A percentile compares a stretch with the other conserved stretches of the same genome.
Conservation (phyloP, 2,888 invertebrate species). For the Pammene aurita region DNA sequence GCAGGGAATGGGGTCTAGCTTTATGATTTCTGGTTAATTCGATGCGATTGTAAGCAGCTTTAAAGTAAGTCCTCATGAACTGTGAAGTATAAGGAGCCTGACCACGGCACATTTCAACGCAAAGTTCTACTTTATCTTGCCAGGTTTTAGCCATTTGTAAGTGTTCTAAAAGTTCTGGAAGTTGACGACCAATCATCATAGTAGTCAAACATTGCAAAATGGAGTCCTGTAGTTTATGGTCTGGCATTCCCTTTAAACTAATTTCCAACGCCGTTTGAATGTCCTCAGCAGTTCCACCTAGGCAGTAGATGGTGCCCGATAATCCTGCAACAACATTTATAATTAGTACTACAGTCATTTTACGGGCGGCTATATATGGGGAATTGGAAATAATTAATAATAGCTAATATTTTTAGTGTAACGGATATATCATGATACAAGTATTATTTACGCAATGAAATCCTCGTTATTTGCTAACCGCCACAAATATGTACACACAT, state of each 20-base stretch:
- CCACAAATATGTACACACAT: no score
- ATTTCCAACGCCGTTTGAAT: slow-evolving; percentile 14
- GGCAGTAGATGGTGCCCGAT: slow-evolving; percentile 36
- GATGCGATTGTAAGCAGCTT: slow-evolving; percentile 31
- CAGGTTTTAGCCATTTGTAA: slow-evolving; percentile 1
- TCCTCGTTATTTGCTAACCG: no score
- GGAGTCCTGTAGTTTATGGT: slow-evolving; percentile 16
- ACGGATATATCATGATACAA: no score
- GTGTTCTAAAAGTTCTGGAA: not conserved
- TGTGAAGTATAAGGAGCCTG: slow-evolving; percentile 32
- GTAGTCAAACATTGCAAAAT: slow-evolving; percentile 17
- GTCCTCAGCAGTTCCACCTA: slow-evolving; percentile 36
- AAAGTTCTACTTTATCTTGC: slow-evolving; percentile 23
- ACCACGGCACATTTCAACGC: slow-evolving; percentile 1
- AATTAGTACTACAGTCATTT: not conserved
- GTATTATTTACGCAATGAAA: no score
- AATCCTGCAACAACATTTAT: slow-evolving; percentile 24
- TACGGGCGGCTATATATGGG: no score
- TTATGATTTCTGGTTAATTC: slow-evolving; percentile 29
- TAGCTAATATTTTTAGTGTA: no score
- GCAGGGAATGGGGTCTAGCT: slow-evolving; percentile 12
- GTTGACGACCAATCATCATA: not conserved
- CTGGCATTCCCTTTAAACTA: slow-evolving; percentile 22
- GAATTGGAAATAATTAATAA: no score
- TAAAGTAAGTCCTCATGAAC: slow-evolving; percentile 30